A percentile compares a stretch with the other conserved stretches of the same genome.
These are phyloP conservation scores for Cinclus mexicanus DNA, from an alignment of 2,113 vertebrate genomes.

Conservation along the genomic window DNA sequence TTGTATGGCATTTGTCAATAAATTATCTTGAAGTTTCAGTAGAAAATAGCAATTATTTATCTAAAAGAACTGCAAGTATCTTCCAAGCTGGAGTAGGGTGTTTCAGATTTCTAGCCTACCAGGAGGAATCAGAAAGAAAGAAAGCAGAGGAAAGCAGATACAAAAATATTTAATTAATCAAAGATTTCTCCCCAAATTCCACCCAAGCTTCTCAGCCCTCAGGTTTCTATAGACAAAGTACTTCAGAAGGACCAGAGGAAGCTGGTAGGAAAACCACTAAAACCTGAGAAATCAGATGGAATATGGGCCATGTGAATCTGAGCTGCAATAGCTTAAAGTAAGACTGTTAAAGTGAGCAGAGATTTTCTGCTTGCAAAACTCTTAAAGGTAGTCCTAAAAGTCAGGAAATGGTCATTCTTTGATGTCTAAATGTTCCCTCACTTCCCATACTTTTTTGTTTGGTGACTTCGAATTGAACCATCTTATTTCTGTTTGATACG, in stretches of 20 bases:
- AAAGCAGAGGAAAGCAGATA: neutral
- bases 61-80: neutral
- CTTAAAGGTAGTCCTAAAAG: neutral
- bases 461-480: neutral
- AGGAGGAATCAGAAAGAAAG: neutral
- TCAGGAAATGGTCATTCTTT: neutral
- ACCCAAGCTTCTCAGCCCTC: neutral
- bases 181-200: neutral
- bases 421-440: neutral
- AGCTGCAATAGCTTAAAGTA: neutral
- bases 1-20: neutral
- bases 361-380: neutral
- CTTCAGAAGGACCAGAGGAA: neutral
- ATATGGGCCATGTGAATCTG: neutral
- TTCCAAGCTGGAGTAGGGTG: neutral
- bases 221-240: neutral
- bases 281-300: neutral
- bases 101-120: neutral
- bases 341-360: neutral
- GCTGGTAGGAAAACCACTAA: neutral
- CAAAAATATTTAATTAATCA: neutral
- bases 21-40: neutral
- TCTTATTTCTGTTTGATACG: neutral
- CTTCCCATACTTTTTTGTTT: neutral
- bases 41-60: neutral